A percentile compares a stretch with the other conserved stretches of the same genome.
phyloP scores from a whole-genome alignment of 2,888 invertebrate genomes.

The Sphecodes monilicornis region DNA sequence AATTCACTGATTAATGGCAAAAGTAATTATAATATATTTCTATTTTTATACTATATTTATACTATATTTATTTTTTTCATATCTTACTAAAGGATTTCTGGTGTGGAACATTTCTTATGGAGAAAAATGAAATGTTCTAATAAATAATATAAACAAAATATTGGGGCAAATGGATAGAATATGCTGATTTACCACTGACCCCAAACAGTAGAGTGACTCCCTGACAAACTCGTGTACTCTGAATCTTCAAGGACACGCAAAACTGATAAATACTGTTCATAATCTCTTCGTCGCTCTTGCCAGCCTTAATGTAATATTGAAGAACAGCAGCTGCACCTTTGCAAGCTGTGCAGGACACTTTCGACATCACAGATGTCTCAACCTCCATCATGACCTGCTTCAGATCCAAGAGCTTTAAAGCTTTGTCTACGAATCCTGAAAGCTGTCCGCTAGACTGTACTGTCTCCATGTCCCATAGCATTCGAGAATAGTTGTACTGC shows the following conservation, averaged over 20 bases:
- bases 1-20: too few species aligned
- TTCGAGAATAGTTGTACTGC: constrained; percentile 84
- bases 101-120: not conserved
- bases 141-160: not conserved
- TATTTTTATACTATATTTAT: too few species aligned
- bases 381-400: constrained; percentile 94
- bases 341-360: constrained; percentile 96
- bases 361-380: constrained; percentile 96
- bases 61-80: too few species aligned
- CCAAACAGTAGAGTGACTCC: constrained; percentile 94
- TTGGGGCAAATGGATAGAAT: too few species aligned
- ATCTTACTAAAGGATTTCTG: not conserved
- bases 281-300: constrained; percentile 94
- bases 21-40: too few species aligned
- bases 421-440: constrained; percentile 93
- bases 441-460: constrained; percentile 89
- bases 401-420: constrained; percentile 92
- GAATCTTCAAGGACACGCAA: constrained; percentile 94
- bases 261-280: constrained; percentile 93
- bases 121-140: not conserved
- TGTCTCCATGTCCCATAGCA: constrained; percentile 90
- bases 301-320: constrained; percentile 93
- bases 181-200: constrained; percentile 85
- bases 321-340: constrained; percentile 93
- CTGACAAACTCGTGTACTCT: constrained; percentile 94